phyloP scores from a whole-genome alignment of 2,888 invertebrate species.

The Creontiades dilutus region DNA sequence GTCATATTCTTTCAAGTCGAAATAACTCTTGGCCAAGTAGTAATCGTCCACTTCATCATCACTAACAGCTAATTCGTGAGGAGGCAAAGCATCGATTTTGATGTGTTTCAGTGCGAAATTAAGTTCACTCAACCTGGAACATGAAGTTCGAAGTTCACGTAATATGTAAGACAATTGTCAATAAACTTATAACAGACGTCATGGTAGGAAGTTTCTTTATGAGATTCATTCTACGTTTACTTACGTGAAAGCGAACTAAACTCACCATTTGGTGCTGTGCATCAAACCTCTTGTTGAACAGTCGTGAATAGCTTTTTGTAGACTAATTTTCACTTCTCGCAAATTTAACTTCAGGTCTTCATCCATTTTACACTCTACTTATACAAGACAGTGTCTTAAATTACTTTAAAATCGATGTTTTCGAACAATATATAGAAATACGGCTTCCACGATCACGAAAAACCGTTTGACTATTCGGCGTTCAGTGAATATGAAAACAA shows the following conservation, averaged over 20 bases:
- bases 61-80: slow-evolving; percentile 79
- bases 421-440: too few species aligned
- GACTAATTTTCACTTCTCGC: slow-evolving; percentile 83
- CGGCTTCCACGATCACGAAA: too few species aligned
- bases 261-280: slow-evolving; percentile 90
- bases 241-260: neutral
- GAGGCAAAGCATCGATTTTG: slow-evolving; percentile 79
- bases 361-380: slow-evolving; percentile 55
- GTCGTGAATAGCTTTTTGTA: slow-evolving; percentile 84
- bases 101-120: slow-evolving; percentile 87
- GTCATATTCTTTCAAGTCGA: slow-evolving; percentile 94
- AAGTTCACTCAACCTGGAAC: slow-evolving; percentile 86
- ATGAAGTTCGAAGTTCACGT: neutral
- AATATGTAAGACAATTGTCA: neutral
- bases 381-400: too few species aligned
- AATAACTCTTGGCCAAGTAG: slow-evolving; percentile 90
- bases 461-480: too few species aligned
- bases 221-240: neutral
- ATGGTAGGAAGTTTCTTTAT: neutral
- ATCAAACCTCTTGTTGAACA: slow-evolving; percentile 89
- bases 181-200: neutral
- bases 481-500: too few species aligned
- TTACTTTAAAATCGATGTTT: too few species aligned
- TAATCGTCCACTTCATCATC: slow-evolving; percentile 86
- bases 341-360: slow-evolving; percentile 79